Evolutionary conservation across 2,113 vertebrate species (phyloP), one percentile per base, ranked within the genome.

Genomic region (Pteruthius melanotis): DNA sequence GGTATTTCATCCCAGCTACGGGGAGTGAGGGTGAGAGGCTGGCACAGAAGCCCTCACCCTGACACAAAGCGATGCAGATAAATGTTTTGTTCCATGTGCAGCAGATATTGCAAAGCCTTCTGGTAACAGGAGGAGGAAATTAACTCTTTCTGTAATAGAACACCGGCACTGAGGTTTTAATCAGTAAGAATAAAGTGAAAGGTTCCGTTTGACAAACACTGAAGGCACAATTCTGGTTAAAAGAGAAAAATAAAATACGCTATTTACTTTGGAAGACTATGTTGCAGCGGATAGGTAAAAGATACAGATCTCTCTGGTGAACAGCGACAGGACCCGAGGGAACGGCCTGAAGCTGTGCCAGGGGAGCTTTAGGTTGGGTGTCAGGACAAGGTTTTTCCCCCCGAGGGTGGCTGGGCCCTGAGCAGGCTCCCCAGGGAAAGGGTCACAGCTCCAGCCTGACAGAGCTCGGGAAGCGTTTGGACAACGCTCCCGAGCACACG

Each of bases 181-280:
- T 9, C 16, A 47, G 18, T 22, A 28, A 57, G 15, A 53, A 18
- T 7, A 4, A n/a, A 28, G 24, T 2, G 11, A 65, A 30, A 24
- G 1, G 13, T 45, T 40, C 13, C 2, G 0, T 11, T 15, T 21
- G 24, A 39, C 8, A 6, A 65, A 24, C 6, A 1, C 21, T 2
- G 15, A 64, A 57, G 16, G 42, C 31, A 37, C 11, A 13, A 11
- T 10, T 59, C 5, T 24, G 47, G 53, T 59, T 49, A 19, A 53
- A 60, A 61, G 9, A 18, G n/a, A 17, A 2, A 7, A 13, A 19
- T 5, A 10, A 9, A 13, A 10, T 2, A 5, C 0, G 1, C 12
- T 7, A 2, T 50, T 83, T 8, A 37, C 13, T 66, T n/a, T 28
- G 30, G 22, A 68, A 49, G 16, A 16, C 12, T 14, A 0, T 9